Evolutionary conservation across 2,888 invertebrate species (phyloP), one percentile per base, ranked within the genome.

Genomic region (Tetragonisca angustula): DNA sequence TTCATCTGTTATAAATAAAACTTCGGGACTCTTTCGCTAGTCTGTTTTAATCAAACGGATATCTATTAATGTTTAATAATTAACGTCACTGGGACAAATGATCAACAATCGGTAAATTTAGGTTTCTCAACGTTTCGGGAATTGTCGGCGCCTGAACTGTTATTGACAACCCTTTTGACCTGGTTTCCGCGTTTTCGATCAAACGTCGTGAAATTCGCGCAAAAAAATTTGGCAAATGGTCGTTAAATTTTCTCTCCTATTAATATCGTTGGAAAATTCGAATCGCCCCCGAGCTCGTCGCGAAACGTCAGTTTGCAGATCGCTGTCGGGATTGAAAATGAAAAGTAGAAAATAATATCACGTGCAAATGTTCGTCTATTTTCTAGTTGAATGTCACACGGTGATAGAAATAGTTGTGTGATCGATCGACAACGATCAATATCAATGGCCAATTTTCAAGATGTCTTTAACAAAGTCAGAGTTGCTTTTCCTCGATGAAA

Each of bases 91-190:
- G 56, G 49, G 21, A 56, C n/a, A 72, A 69, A 13, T 17, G 68
- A 59, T 32, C 61, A 67, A 71, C 59, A 68, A 78, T 67, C 62
- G 24, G 67, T 69, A 68, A 77, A 75, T 83, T 73, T 71, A 69
- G 69, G 49, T 78, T 73, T 59, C 77, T 67, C 75, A 73, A 59
- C 62, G 82, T 78, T 32, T 36, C 36, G 36, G 43, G 52, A 74
- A 75, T 70, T 75, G 77, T 77, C 72, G 79, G 64, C 72, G 72
- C 43, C 52, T 21, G 50, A 74, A 59, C 61, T 64, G 79, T 80
- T 85, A 79, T 83, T 79, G 80, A 74, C 81, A 83, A 75, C 69
- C 62, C 67, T 77, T 52, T 67, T 32, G 85, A 56, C 73, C 79
- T 64, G 70, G 27, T 79, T 84, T 32, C 27, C 71, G 62, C 71